Percentiles rank a stretch among this genome's conserved stretches.
These are phyloP conservation scores for Orycteropus afer DNA, from an alignment of 2,113 vertebrate genomes.

Conservation along the genomic window DNA sequence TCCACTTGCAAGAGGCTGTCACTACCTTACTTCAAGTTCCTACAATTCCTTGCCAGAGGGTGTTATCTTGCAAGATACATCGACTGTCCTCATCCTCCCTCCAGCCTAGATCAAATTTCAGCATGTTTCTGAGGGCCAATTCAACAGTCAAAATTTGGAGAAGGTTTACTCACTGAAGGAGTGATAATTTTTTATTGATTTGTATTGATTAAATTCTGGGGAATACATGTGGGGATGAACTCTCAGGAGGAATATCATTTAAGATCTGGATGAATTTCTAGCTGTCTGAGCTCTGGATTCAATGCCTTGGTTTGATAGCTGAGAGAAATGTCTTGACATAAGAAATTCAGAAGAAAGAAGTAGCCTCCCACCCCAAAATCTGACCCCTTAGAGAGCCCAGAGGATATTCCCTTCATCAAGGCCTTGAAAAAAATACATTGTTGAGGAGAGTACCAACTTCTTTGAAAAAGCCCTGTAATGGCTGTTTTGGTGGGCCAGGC, in stretches of 20 bases:
- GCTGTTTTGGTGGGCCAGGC: neutral
- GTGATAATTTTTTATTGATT: conserved; percentile 18
- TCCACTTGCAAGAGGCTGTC: accelerated
- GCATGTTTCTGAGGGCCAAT: conserved; percentile 23
- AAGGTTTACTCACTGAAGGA: conserved; percentile 18
- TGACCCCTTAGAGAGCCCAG: neutral
- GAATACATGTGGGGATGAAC: neutral
- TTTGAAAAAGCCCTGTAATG: neutral
- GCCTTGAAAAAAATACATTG: too few species aligned
- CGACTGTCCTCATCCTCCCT: neutral
- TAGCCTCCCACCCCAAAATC: neutral
- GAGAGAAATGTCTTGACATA: neutral
- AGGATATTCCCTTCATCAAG: neutral
- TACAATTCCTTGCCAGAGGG: neutral
- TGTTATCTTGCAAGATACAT: neutral
- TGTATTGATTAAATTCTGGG: conserved; percentile 40
- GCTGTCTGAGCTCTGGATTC: neutral
- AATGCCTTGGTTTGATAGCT: neutral
- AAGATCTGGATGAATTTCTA: neutral
- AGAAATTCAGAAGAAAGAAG: neutral
- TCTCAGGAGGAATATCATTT: conserved; percentile 40
- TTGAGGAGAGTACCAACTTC: neutral
- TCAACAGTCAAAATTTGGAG: conserved; percentile 27
- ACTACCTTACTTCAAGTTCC: neutral
- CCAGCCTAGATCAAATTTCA: conserved; percentile 39